phyloP scores from a whole-genome alignment of 1,140 invertebrate species.

The Bacillus rossius region DNA sequence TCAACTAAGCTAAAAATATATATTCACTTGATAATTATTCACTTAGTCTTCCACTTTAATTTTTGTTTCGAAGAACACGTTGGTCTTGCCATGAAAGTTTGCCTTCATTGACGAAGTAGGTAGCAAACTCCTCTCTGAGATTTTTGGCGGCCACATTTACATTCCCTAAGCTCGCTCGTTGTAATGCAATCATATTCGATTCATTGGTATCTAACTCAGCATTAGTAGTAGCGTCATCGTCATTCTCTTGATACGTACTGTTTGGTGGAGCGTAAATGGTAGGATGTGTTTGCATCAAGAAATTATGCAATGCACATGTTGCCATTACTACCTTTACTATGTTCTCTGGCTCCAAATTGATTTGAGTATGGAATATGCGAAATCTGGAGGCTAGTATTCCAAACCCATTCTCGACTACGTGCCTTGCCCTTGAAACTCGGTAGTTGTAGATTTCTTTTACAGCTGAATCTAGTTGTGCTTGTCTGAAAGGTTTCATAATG shows the following conservation, averaged over 20 bases:
- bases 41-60: conserved; percentile 6
- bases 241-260: conserved; percentile 27
- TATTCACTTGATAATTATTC: no score
- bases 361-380: conserved; percentile 16
- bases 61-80: conserved; percentile 18
- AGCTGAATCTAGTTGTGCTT: background rate
- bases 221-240: conserved; percentile 21
- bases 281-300: background rate
- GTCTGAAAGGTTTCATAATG: conserved; percentile 36
- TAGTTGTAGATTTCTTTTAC: conserved; percentile 44
- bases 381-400: conserved; percentile 37
- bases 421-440: conserved; percentile 32
- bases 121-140: conserved; percentile 20
- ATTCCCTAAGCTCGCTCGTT: conserved; percentile 22
- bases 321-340: conserved; percentile 20
- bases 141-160: conserved; percentile 20
- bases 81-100: conserved; percentile 25
- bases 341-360: conserved; percentile 22
- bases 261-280: conserved; percentile 23
- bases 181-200: conserved; percentile 18
- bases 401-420: conserved; percentile 42
- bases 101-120: conserved; percentile 27
- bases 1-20: no score
- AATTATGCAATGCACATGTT: conserved; percentile 18
- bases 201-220: conserved; percentile 15